Conservation (phyloP, 2,888 invertebrate species). For the Noctua fimbriata region DNA sequence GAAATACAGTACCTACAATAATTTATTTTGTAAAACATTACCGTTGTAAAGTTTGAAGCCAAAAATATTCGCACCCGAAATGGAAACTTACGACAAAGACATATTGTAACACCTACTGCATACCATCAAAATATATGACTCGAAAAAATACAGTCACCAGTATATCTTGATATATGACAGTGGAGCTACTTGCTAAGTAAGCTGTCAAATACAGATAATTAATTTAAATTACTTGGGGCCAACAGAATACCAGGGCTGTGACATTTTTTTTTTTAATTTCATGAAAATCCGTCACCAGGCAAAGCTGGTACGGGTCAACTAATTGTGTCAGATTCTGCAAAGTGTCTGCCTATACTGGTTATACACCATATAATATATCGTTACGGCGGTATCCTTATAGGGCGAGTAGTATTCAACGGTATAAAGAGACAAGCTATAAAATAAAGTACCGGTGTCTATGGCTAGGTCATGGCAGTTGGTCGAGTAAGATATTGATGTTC, state of each 20-base stretch:
- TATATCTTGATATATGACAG: not conserved
- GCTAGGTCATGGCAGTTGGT: conserved; percentile 7
- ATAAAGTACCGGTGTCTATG: conserved; percentile 36
- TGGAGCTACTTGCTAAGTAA: not conserved
- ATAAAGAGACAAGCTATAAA: conserved; percentile 8
- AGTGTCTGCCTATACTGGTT: conserved; percentile 3
- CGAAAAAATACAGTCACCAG: conserved; percentile 10
- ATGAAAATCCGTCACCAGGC: not conserved
- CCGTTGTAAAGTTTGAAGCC: too few species aligned
- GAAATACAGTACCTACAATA: too few species aligned
- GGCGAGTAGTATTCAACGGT: conserved; percentile 49
- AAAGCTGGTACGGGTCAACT: not conserved
- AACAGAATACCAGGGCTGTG: too few species aligned
- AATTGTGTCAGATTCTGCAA: not conserved
- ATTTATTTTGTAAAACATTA: too few species aligned
- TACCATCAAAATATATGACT: conserved; percentile 21
- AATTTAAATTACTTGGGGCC: too few species aligned
- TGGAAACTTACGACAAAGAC: conserved; percentile 15
- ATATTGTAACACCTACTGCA: conserved; percentile 25
- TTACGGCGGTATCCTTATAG: conserved; percentile 44
- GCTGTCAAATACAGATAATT: too few species aligned
- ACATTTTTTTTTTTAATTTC: too few species aligned
- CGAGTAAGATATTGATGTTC: not conserved
- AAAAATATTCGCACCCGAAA: conserved; percentile 11
- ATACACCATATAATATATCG: conserved; percentile 20